Conservation (phyloP, 2,113 vertebrate genomes). For the Rissa tridactyla region DNA sequence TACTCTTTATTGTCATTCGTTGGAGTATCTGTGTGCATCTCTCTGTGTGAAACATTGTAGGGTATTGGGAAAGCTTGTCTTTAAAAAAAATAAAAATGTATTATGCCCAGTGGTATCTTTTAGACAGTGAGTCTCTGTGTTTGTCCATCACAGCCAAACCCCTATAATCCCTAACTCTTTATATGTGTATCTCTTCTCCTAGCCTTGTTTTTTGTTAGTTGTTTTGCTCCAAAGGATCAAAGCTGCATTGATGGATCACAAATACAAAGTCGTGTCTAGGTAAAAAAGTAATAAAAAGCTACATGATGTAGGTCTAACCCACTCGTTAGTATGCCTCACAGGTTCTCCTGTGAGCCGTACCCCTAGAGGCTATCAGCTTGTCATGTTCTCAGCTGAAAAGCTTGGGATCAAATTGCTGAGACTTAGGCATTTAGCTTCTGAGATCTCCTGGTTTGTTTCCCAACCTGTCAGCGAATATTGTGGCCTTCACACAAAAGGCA, state of each 20-base stretch:
- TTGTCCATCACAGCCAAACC: neutral
- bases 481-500: neutral
- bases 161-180: neutral
- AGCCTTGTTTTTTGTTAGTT: neutral
- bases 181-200: neutral
- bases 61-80: neutral
- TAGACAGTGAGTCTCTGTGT: neutral
- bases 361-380: neutral
- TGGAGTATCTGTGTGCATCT: neutral
- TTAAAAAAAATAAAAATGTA: neutral
- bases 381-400: slow-evolving; percentile 16
- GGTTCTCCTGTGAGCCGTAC: neutral
- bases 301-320: neutral
- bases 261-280: neutral
- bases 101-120: neutral
- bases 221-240: neutral
- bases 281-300: neutral
- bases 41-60: neutral
- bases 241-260: neutral
- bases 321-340: neutral
- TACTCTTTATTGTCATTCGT: neutral
- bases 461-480: neutral
- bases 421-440: neutral
- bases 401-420: slow-evolving; percentile 12
- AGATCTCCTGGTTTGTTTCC: slow-evolving; percentile 1